phyloP scores from a whole-genome alignment of 2,113 vertebrate genomes.

The Haliaeetus leucogaster region DNA sequence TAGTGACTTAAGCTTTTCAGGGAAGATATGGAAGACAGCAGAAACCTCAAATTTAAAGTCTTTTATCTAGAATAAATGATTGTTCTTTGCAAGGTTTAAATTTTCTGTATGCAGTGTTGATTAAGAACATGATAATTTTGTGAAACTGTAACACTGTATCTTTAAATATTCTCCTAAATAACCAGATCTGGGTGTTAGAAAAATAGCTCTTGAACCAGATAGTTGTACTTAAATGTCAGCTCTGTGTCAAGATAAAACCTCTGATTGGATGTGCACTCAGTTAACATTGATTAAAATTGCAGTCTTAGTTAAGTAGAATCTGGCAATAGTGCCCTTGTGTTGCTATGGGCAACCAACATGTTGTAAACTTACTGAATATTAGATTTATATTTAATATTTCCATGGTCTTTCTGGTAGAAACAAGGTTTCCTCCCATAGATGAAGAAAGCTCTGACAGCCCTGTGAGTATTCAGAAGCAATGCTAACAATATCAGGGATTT shows the following conservation, averaged over 20 bases:
- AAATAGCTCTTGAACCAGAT: not conserved
- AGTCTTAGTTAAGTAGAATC: not conserved
- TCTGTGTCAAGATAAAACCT: not conserved
- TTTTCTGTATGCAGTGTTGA: not conserved
- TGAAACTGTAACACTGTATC: not conserved
- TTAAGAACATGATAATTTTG: not conserved
- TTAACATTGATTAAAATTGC: slow-evolving; percentile 26
- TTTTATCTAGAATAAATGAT: not conserved
- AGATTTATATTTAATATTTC: not conserved
- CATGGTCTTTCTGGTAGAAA: not conserved
- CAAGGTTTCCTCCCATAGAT: not conserved
- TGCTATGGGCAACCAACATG: not conserved
- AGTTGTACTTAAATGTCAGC: not conserved
- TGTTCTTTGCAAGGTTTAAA: not conserved
- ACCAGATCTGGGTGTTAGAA: not conserved
- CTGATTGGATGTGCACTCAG: not conserved
- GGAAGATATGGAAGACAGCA: not conserved
- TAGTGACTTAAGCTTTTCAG: not conserved
- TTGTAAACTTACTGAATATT: not conserved
- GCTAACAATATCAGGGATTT: not conserved
- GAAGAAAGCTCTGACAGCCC: not conserved
- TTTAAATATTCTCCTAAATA: not conserved
- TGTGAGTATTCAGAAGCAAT: not conserved
- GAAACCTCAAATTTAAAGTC: not conserved
- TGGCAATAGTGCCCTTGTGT: not conserved